Base-by-base conservation (phyloP, 1,140 invertebrate genomes). In the Brachionus sp. region DNA sequence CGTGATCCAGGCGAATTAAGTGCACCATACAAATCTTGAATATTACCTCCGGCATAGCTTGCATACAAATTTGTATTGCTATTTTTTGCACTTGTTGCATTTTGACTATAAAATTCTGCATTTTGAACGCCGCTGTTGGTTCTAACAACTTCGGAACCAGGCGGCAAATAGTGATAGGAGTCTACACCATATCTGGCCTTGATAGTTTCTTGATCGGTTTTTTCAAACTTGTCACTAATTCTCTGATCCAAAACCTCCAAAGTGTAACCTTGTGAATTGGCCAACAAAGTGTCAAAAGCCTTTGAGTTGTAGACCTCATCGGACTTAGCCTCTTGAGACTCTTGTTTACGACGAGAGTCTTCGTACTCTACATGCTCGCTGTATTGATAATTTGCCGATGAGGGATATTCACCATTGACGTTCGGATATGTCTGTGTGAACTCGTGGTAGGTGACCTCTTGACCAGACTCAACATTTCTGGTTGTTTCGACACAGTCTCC, bases 371-470 rank as follows among this genome's bases (percentile, higher is more conserved):
- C 70, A 50, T 75, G 70, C n/a, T 75, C 70, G 10, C 33, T 75
- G 19, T 75, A 75, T 46, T 75, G 70, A 23, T 75, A 75, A 13
- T 75, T 75, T 5, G 39, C 39, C 42, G 70, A 75, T 25, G 70
- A 75, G 10, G 70, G 70, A 13, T 75, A 75, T 23, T 75, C 70
- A 5, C 70, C 70, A 50, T 75, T 75, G 7, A 1, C 19, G 29
- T 75, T 75, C 7, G 70, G 70, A 13, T 66, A 80, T 10, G 50
- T n/a, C 57, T 80, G 50, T 3, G 77, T 80, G 33, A 80, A 80
- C 33, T 80, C 77, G 33, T 80, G 77, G 23, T 80, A 80, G 0
- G 77, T 80, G 6, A 80, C 77, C 35, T 80, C 77, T 80, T 80
- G 50, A 19, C 77, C 77, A 3, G 50, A 80, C 19, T 80, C 77